Conservation (phyloP, 1,140 invertebrate species). For the Cydia splendana region DNA sequence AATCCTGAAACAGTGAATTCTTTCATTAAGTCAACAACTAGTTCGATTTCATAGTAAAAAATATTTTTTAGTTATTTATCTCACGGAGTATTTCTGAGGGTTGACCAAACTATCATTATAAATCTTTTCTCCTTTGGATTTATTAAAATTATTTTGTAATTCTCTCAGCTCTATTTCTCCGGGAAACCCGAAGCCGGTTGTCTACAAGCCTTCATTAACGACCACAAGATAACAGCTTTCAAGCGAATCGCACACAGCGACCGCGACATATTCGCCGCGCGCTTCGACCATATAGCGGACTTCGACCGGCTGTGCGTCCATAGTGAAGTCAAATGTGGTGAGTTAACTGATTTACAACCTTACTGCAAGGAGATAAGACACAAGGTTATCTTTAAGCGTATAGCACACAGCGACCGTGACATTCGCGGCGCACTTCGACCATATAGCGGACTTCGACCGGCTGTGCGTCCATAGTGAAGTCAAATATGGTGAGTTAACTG, state of each 20-base stretch:
- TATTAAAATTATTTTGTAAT: slow-evolving; percentile 20
- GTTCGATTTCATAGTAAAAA: too few species aligned
- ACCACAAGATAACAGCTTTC: slow-evolving; percentile 51
- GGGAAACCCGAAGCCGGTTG: slow-evolving; percentile 47
- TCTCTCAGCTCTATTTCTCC: slow-evolving; percentile 50
- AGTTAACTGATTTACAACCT: too few species aligned
- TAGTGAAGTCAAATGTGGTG: slow-evolving; percentile 10
- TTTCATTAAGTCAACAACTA: too few species aligned
- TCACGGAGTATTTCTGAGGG: too few species aligned
- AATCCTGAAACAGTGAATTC: too few species aligned
- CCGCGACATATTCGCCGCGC: slow-evolving; percentile 47
- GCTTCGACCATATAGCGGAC: slow-evolving; percentile 47
- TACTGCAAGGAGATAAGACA: slow-evolving; percentile 31
- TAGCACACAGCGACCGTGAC: too few species aligned
- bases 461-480: slow-evolving; percentile 43
- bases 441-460: slow-evolving; percentile 54
- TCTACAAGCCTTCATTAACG: slow-evolving; percentile 48
- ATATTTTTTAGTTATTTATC: too few species aligned
- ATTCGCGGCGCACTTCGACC: slow-evolving; percentile 48
- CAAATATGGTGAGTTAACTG: neutral
- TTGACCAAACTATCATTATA: too few species aligned
- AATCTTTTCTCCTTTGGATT: neutral
- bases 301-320: slow-evolving; percentile 54
- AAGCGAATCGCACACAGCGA: slow-evolving; percentile 42
- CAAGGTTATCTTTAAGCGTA: slow-evolving; percentile 38